Evolutionary conservation across 2,113 vertebrate genomes (phyloP).

Genomic region (Lethenteron reissneri): DNA sequence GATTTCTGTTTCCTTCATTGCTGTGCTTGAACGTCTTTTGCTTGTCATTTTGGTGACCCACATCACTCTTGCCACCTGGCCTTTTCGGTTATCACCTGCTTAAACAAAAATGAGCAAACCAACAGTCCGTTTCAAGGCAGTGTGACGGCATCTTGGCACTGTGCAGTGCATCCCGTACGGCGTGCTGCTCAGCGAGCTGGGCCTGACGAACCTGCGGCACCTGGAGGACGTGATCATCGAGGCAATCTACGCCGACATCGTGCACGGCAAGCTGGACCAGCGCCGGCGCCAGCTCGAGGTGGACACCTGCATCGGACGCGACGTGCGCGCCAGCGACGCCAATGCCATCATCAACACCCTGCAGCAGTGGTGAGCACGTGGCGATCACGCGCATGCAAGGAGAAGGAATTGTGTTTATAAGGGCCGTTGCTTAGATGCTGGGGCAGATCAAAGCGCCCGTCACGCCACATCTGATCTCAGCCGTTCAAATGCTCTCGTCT

Average conservation of each 20-base stretch:
- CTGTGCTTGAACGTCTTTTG: too few relatives aligned
- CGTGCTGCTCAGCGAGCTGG: slow-evolving; percentile 78
- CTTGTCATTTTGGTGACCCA: too few relatives aligned
- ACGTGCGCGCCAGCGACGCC: slow-evolving; percentile 76
- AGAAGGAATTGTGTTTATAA: not conserved
- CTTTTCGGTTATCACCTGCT: too few relatives aligned
- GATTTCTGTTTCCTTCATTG: too few relatives aligned
- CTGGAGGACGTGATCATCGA: slow-evolving; percentile 93
- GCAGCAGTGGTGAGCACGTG: slow-evolving; percentile 60
- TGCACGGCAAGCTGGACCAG: slow-evolving; percentile 92
- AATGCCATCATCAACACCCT: slow-evolving; percentile 71
- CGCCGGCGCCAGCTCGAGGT: slow-evolving; percentile 91
- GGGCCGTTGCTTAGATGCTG: not conserved
- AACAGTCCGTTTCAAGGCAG: too few relatives aligned
- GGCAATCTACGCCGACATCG: slow-evolving; percentile 95
- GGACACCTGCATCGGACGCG: slow-evolving; percentile 77
- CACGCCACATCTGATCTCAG: not conserved
- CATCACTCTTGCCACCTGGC: too few relatives aligned
- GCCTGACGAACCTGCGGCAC: slow-evolving; percentile 88
- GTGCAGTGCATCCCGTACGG: slow-evolving; percentile 73
- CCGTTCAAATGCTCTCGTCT: too few relatives aligned
- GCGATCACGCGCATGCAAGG: not conserved
- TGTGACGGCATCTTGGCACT: slow-evolving; percentile 2
- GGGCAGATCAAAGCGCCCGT: not conserved
- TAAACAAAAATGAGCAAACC: too few relatives aligned